These are phyloP conservation scores for Dipodomys stephensi DNA, from an alignment of 2,113 vertebrate genomes.

Conservation along the genomic window DNA sequence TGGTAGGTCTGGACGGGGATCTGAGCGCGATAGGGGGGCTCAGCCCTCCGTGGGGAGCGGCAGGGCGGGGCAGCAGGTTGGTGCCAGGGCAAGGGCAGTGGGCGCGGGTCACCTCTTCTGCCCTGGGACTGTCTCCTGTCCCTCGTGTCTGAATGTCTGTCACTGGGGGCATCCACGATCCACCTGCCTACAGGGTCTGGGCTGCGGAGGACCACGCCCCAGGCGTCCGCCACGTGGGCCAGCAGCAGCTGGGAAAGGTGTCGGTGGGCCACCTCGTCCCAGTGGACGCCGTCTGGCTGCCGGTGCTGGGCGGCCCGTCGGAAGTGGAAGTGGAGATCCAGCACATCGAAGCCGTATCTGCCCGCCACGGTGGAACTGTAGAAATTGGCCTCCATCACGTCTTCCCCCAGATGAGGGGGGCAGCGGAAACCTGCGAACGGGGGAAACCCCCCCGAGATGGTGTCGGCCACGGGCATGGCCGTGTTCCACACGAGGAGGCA, in stretches of 20 bases:
- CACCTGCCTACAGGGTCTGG: fast-evolving
- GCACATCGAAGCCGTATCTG: constrained; percentile 84
- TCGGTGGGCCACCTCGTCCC: constrained; percentile 87
- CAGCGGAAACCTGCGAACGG: constrained; percentile 60
- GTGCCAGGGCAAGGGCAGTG: too few species aligned
- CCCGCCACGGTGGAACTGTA: constrained; percentile 84
- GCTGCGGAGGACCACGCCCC: constrained; percentile 84
- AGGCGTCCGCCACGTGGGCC: constrained; percentile 85
- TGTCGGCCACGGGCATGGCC: constrained; percentile 88
- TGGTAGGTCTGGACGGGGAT: fast-evolving
- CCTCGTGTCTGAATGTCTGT: fast-evolving
- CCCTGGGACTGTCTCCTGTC: background rate
- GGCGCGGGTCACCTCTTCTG: background rate
- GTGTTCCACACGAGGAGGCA: constrained; percentile 89
- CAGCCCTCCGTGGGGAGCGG: fast-evolving
- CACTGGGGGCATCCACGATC: fast-evolving
- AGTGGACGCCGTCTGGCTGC: constrained; percentile 86
- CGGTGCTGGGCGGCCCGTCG: constrained; percentile 83
- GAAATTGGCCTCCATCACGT: constrained; percentile 90
- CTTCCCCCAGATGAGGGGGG: constrained; percentile 70
- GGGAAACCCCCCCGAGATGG: constrained; percentile 86
- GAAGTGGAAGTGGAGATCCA: constrained; percentile 91
- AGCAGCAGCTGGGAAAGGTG: constrained; percentile 86
- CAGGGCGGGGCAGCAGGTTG: fast-evolving
- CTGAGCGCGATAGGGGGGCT: fast-evolving